Conservation (phyloP, 2,113 vertebrate genomes). For the Tamias sibiricus region DNA sequence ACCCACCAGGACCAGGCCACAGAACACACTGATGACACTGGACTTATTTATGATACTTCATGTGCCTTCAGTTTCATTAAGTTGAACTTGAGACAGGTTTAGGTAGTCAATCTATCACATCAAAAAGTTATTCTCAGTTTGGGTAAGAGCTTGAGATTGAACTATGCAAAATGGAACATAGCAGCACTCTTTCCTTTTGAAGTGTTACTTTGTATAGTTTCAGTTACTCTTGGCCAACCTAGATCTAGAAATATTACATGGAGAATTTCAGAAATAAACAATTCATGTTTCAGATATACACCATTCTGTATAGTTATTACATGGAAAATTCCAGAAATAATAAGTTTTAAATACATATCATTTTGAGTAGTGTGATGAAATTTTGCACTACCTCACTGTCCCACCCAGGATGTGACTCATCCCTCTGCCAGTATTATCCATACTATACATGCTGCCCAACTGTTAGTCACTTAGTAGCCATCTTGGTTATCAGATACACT, state of each 20-base stretch:
- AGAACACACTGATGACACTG: not conserved
- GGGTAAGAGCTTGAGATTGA: not conserved
- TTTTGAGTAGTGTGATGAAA: not conserved
- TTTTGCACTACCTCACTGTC: not conserved
- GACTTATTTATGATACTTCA: not conserved
- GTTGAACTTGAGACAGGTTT: not conserved
- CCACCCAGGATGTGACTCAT: not conserved
- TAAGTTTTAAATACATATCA: not conserved
- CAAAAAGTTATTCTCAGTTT: not conserved
- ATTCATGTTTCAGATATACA: not conserved
- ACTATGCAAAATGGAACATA: not conserved
- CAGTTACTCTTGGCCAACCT: not conserved
- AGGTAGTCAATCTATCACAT: not conserved
- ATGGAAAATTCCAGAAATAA: no score
- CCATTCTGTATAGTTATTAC: not conserved
- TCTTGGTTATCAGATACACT: no score
- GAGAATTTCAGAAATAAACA: not conserved
- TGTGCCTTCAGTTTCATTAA: not conserved
- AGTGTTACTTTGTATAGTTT: not conserved
- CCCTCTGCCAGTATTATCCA: not conserved
- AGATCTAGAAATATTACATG: not conserved
- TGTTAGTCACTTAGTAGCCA: accelerated
- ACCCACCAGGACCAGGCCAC: not conserved
- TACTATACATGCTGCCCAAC: not conserved
- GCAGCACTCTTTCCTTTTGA: not conserved